Conservation (phyloP, 2,888 invertebrate species). For the Acleris cristana region DNA sequence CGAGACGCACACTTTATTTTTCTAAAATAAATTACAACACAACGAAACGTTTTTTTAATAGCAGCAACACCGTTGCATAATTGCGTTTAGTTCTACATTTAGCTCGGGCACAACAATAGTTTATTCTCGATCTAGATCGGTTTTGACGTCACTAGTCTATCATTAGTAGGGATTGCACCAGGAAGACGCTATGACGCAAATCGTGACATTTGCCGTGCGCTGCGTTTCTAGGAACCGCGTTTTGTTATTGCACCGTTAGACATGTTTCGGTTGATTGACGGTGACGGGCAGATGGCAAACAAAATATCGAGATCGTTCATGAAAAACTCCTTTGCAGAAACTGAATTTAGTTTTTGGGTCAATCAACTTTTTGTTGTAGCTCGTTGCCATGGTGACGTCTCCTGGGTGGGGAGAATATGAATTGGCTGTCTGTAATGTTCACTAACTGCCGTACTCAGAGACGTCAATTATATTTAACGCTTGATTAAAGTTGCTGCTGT, state of each 20-base stretch:
- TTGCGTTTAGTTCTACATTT: slow-evolving; percentile 19
- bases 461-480: too few relatives aligned
- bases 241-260: slow-evolving; percentile 4
- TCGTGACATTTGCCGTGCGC: slow-evolving; percentile 39
- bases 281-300: not conserved
- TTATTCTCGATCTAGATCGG: slow-evolving; percentile 38
- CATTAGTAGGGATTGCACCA: slow-evolving; percentile 39
- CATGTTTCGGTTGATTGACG: not conserved
- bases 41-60: not conserved
- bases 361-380: too few relatives aligned
- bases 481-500: too few relatives aligned
- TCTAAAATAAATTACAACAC: not conserved
- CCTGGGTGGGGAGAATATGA: too few relatives aligned
- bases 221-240: slow-evolving; percentile 36
- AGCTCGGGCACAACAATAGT: slow-evolving; percentile 18
- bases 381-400: too few relatives aligned
- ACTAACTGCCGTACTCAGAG: too few relatives aligned
- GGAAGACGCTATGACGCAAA: slow-evolving; percentile 39
- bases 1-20: too few relatives aligned
- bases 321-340: not conserved
- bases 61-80: slow-evolving; percentile 1
- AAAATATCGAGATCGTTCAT: not conserved
- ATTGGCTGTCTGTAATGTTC: too few relatives aligned
- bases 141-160: slow-evolving; percentile 38
- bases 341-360: too few relatives aligned